phyloP scores from a whole-genome alignment of 2,113 vertebrate species.

The Riparia riparia region DNA sequence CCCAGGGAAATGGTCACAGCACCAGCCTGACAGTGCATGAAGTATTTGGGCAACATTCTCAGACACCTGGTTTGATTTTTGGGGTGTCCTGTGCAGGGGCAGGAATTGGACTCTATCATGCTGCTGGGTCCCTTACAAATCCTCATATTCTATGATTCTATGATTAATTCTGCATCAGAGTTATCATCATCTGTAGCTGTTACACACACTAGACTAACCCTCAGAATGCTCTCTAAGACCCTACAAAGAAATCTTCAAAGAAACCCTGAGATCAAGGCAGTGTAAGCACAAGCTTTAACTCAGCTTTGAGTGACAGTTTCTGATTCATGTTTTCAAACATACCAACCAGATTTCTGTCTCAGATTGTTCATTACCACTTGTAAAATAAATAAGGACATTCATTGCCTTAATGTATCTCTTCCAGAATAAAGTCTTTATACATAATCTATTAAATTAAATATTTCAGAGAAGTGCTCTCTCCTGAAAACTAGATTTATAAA shows the following conservation, averaged over 20 bases:
- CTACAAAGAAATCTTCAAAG: conserved; percentile 40
- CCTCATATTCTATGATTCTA: neutral
- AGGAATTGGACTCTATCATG: neutral
- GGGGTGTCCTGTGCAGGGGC: neutral
- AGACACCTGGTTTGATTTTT: neutral
- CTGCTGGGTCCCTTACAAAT: neutral
- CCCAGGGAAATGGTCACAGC: neutral
- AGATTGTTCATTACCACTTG: conserved; percentile 1
- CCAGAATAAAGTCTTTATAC: neutral
- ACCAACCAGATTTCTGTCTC: neutral
- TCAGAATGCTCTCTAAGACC: neutral
- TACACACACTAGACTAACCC: neutral
- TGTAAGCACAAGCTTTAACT: conserved; percentile 20
- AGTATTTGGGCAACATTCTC: neutral
- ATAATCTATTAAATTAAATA: neutral
- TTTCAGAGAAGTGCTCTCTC: neutral
- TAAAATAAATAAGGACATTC: neutral
- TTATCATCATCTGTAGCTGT: neutral
- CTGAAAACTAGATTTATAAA: neutral
- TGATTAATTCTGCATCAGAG: neutral
- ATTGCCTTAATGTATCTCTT: neutral
- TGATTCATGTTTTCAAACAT: conserved; percentile 23
- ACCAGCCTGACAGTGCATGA: neutral
- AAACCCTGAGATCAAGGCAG: conserved; percentile 2
- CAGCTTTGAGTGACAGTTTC: conserved; percentile 24